phyloP scores from a whole-genome alignment of 2,797 vertebrate genomes.

The Sandelia bainsii region DNA sequence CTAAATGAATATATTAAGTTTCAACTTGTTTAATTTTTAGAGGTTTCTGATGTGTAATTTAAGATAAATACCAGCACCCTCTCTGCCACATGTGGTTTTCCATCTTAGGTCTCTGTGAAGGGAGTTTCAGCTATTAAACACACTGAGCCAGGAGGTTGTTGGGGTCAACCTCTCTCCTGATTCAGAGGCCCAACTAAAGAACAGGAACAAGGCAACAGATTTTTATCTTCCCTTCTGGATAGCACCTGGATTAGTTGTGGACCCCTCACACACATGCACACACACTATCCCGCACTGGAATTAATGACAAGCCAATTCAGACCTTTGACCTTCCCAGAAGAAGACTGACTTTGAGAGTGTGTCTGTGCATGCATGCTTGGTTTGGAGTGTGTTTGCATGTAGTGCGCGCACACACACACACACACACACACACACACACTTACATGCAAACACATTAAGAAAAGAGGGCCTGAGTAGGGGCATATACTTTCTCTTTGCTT shows the following conservation, averaged over 20 bases:
- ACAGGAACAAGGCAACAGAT: conserved; percentile 53
- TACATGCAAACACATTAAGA: neutral
- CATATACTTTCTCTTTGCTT: conserved; percentile 14
- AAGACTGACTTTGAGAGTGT: conserved; percentile 25
- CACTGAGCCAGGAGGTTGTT: conserved; percentile 34
- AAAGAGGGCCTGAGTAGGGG: neutral
- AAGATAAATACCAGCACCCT: conserved; percentile 39
- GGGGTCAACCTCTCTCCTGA: conserved; percentile 67
- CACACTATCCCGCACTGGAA: neutral
- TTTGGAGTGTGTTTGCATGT: conserved; percentile 13
- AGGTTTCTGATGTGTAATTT: conserved; percentile 52
- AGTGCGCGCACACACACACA: too few relatives aligned
- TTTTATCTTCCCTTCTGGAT: conserved; percentile 72
- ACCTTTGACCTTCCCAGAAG: conserved; percentile 50
- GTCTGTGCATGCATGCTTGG: neutral
- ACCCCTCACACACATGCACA: conserved; percentile 2
- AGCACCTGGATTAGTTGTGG: conserved; percentile 62
- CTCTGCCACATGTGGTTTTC: conserved; percentile 47
- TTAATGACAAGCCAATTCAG: conserved; percentile 55
- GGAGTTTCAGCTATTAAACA: conserved; percentile 53
- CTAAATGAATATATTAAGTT: conserved; percentile 54
- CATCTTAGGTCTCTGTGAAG: conserved; percentile 9
- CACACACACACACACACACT: too few relatives aligned
- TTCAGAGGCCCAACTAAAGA: conserved; percentile 58
- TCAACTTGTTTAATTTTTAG: conserved; percentile 41